Percentiles rank a stretch among this genome's conserved stretches.
These are phyloP conservation scores for Drosophila pruinosa DNA, from an alignment of 1,140 invertebrate genomes.

Conservation along the genomic window DNA sequence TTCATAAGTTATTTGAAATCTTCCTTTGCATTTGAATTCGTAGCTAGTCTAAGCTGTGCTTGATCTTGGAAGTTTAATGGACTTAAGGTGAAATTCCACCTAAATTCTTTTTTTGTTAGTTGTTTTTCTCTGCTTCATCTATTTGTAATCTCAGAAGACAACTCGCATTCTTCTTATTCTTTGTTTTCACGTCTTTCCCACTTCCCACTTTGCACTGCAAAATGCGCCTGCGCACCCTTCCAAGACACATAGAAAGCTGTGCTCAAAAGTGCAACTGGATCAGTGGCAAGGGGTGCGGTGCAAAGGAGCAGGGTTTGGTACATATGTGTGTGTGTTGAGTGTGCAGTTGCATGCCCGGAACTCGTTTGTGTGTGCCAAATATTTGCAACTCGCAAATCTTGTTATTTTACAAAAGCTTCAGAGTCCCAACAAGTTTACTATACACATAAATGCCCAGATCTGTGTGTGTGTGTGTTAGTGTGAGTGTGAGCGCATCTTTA, in stretches of 20 bases:
- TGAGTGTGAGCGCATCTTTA: conserved; percentile 13
- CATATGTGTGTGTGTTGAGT: neutral
- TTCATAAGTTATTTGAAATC: too few species aligned
- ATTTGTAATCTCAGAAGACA: too few species aligned
- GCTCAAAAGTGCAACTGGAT: conserved; percentile 26
- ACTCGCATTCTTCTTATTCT: neutral
- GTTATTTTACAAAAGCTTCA: conserved; percentile 33
- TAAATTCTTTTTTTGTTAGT: too few species aligned
- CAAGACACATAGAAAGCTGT: conserved; percentile 68
- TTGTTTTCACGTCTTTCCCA: neutral
- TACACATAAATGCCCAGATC: conserved; percentile 15
- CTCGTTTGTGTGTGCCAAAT: conserved; percentile 73
- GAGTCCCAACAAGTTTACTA: conserved; percentile 23
- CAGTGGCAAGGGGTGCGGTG: neutral
- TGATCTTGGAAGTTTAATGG: too few species aligned
- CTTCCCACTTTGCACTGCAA: too few species aligned
- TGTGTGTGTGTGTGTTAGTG: conserved; percentile 16
- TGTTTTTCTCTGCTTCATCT: too few species aligned
- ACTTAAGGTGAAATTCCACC: too few species aligned
- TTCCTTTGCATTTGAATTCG: too few species aligned
- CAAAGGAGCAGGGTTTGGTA: neutral
- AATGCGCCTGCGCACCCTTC: conserved; percentile 1
- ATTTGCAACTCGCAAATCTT: conserved; percentile 73
- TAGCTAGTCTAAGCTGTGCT: too few species aligned
- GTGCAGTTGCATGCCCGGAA: conserved; percentile 42